Evolutionary conservation across 2,888 invertebrate species (phyloP).

Genomic region (Leucophora obtusa): DNA sequence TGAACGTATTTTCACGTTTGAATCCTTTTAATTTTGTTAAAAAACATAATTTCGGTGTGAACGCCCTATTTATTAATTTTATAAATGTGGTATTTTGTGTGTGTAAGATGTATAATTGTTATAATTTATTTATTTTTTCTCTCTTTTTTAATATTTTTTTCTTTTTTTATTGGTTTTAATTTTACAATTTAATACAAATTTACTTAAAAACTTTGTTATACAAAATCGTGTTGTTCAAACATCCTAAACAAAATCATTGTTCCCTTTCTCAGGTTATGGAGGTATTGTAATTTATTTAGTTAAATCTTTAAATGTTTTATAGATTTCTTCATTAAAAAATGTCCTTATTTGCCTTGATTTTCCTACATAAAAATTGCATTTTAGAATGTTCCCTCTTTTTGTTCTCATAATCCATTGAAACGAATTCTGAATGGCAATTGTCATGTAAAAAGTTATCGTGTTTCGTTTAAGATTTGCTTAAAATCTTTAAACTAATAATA

Average conservation of each 20-base stretch:
- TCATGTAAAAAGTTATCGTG: no score
- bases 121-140: slow-evolving; percentile 55
- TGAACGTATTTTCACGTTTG: no score
- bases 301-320: slow-evolving; percentile 50
- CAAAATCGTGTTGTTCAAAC: neutral
- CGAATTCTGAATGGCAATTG: no score
- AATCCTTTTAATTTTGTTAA: neutral
- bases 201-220: slow-evolving; percentile 3
- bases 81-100: slow-evolving; percentile 33
- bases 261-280: slow-evolving; percentile 71
- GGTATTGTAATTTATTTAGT: slow-evolving; percentile 69
- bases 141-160: slow-evolving; percentile 39
- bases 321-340: slow-evolving; percentile 32
- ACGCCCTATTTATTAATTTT: slow-evolving; percentile 53
- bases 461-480: no score
- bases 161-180: slow-evolving; percentile 27
- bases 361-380: neutral
- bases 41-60: neutral
- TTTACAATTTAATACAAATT: slow-evolving; percentile 53
- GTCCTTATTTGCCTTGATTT: slow-evolving; percentile 22
- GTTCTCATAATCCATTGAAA: no score
- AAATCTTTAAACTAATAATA: no score
- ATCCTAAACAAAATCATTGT: slow-evolving; percentile 21
- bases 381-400: neutral
- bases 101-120: slow-evolving; percentile 33